Base-by-base conservation (phyloP, 2,113 vertebrate genomes). In the Seriola aureovittata region DNA sequence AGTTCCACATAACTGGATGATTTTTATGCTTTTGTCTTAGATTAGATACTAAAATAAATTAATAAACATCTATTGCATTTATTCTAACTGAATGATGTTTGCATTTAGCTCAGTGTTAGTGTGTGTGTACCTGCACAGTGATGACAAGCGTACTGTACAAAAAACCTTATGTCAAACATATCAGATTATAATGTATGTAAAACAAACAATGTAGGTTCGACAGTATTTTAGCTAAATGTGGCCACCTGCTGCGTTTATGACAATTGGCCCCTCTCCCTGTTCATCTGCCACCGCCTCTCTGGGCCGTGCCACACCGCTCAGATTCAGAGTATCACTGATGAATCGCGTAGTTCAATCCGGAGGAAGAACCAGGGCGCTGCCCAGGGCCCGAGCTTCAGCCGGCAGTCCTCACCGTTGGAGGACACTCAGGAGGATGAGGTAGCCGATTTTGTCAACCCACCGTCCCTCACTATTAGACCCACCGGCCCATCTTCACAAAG, bases 321-420 rank as follows among this genome's bases (percentile, higher is more conserved):
- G 96, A 96, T 96, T 95, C 96, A 96, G 88, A 96, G 96, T 94
- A 96, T 96, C 94, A 96, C 95, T 70, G 96, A 96, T 5, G 95
- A 94, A 72, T 96, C 95, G 0, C 96, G 95, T 93, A 95, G 93
- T 94, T 96, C 96, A 67, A 96, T 96, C 91, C 92, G 95, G 88
- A 95, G 96, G 92, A 96, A 96, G 95, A 95, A 95, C 91, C 93
- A 72, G 76, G 89, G 84, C 79, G 88, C 91, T 58, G 86, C 84
- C 8, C 89, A 93, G 74, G 84, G 89, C 69, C 1, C 89, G 32
- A 93, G 76, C 84, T 93, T 94, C 82, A 95, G 94, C 91, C 93
- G 73, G 40, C 93, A 96, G 87, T 90, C 93, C 90, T 92, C 94
- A 60, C 69, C 91, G 34, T 85, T 88, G 92, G 96, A 95, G 86